Conservation (phyloP, 1,140 invertebrate genomes). For the Streblospio benedicti region DNA sequence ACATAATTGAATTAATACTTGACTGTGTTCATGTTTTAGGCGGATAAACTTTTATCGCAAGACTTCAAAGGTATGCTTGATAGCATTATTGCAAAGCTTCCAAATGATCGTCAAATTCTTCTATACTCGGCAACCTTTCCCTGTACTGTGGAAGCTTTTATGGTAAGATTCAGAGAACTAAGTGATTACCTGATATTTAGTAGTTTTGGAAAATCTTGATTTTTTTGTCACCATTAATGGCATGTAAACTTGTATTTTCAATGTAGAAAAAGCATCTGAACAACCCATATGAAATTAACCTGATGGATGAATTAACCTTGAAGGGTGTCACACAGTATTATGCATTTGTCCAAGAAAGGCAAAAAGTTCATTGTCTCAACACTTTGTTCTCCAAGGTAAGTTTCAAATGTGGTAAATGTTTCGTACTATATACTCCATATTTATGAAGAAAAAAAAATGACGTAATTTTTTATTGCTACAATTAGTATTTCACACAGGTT, state of each 20-base stretch:
- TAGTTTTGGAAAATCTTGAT: too few relatives aligned
- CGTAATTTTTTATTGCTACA: too few relatives aligned
- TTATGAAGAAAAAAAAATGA: too few relatives aligned
- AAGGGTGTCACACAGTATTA: conserved; percentile 99
- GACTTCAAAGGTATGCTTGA: conserved; percentile 99
- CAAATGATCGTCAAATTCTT: conserved; percentile 90
- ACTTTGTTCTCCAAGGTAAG: conserved; percentile 95
- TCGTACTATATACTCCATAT: neutral
- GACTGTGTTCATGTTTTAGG: conserved; percentile 52
- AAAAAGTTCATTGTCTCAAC: conserved; percentile 99
- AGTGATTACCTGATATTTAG: too few relatives aligned
- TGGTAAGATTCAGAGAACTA: conserved; percentile 54
- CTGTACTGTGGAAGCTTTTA: conserved; percentile 97
- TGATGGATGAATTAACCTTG: conserved; percentile 98
- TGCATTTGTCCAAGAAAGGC: conserved; percentile 98
- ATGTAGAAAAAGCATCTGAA: conserved; percentile 85
- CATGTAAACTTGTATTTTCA: too few relatives aligned
- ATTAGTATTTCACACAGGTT: too few relatives aligned
- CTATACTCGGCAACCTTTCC: conserved; percentile 99
- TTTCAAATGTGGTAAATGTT: too few relatives aligned
- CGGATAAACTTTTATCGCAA: conserved; percentile 96
- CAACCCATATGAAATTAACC: conserved; percentile 97
- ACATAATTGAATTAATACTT: too few relatives aligned
- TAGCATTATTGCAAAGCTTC: conserved; percentile 87
- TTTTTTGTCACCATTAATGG: too few relatives aligned